These are phyloP conservation scores for Dasypogon diadema DNA, from an alignment of 2,888 invertebrate genomes.

Conservation along the genomic window DNA sequence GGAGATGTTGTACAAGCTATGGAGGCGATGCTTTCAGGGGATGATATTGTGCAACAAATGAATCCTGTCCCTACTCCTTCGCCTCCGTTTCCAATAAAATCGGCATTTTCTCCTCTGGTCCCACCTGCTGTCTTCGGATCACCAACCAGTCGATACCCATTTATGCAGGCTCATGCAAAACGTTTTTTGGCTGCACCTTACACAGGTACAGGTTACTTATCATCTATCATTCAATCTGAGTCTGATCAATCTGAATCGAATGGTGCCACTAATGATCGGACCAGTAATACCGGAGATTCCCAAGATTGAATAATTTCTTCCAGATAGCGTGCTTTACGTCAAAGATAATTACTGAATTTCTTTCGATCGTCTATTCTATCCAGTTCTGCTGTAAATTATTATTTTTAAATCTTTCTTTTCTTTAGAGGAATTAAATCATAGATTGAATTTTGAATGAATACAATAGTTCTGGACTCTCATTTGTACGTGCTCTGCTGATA, in stretches of 20 bases:
- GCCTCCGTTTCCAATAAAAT: conserved; percentile 69
- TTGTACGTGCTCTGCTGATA: conserved; percentile 10
- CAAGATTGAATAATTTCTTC: conserved; percentile 64
- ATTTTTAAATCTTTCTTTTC: conserved; percentile 21
- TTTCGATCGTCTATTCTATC: conserved; percentile 3
- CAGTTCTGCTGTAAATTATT: conserved; percentile 12
- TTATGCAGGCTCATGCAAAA: conserved; percentile 75
- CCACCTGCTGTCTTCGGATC: conserved; percentile 68
- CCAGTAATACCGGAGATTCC: conserved; percentile 67
- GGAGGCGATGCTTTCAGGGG: conserved; percentile 86
- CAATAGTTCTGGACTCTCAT: conserved; percentile 1
- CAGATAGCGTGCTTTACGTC: conserved; percentile 4
- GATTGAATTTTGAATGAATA: background rate
- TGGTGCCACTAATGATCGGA: conserved; percentile 67
- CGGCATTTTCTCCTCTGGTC: conserved; percentile 83
- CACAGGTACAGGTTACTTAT: conserved; percentile 84
- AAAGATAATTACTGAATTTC: background rate
- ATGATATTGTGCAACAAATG: conserved; percentile 64
- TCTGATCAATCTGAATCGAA: conserved; percentile 68
- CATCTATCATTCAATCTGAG: conserved; percentile 76
- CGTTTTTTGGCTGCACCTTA: conserved; percentile 86
- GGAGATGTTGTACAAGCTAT: conserved; percentile 94
- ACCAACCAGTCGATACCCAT: conserved; percentile 67
- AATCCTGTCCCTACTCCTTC: conserved; percentile 61
- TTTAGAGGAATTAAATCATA: background rate